Percentiles rank a stretch among this genome's conserved stretches.
Evolutionary conservation across 1,140 invertebrate species (phyloP).

Genomic region (Stenopsyche tienmushanensis): DNA sequence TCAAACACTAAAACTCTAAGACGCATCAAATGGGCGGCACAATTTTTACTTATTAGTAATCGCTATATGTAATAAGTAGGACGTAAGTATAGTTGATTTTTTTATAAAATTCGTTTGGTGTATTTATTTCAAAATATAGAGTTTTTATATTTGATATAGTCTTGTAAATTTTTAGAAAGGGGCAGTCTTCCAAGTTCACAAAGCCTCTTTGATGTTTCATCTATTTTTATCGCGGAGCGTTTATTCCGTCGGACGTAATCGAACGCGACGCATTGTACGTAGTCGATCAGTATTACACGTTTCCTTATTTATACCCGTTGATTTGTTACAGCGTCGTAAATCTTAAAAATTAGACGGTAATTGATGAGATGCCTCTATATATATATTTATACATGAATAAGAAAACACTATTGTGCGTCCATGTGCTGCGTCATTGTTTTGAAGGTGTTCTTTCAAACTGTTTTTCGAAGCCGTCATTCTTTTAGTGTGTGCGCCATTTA

Average conservation of each 20-base stretch:
- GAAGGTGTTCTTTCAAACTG: slow-evolving; percentile 33
- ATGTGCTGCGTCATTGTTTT: slow-evolving; percentile 52
- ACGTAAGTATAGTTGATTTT: slow-evolving; percentile 33
- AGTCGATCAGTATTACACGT: too few species aligned
- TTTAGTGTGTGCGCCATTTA: too few species aligned
- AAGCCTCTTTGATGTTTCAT: slow-evolving; percentile 20
- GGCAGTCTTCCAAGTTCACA: slow-evolving; percentile 42
- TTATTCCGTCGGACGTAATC: too few species aligned
- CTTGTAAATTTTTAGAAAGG: slow-evolving; percentile 33
- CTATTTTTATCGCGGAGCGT: too few species aligned
- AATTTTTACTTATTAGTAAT: slow-evolving; percentile 28
- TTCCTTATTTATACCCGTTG: background rate
- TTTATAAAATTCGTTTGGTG: slow-evolving; percentile 31
- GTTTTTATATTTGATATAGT: too few species aligned
- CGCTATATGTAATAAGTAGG: slow-evolving; percentile 29
- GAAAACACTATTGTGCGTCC: slow-evolving; percentile 46
- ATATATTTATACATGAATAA: background rate
- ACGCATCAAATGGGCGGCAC: slow-evolving; percentile 42
- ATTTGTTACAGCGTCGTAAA: background rate
- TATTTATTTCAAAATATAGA: slow-evolving; percentile 33
- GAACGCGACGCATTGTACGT: too few species aligned
- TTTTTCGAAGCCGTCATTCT: slow-evolving; percentile 16
- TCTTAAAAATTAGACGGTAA: slow-evolving; percentile 24
- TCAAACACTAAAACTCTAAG: slow-evolving; percentile 31
- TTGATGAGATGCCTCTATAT: slow-evolving; percentile 18